Base-by-base conservation (phyloP, 2,888 invertebrate genomes). In the Calephelis perditalis region DNA sequence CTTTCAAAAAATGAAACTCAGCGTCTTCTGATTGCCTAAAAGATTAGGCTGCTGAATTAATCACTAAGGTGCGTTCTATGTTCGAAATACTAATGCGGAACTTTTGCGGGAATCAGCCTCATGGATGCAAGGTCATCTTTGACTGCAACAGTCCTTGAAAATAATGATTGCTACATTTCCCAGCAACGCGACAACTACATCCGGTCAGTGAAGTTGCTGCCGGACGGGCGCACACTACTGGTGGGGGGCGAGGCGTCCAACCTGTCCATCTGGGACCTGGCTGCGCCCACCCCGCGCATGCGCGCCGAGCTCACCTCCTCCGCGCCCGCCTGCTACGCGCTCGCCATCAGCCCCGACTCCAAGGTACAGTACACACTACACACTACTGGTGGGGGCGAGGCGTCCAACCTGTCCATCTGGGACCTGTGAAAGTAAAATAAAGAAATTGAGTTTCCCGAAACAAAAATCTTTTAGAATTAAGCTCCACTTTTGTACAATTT, bases 181-280 rank as follows among this genome's bases (percentile, higher is more conserved):
- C 85, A 95, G 94, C 98, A 98, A 94, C 92, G 97, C 59, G 98
- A 99, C 84, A 98, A 98, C 91, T 99, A 99, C 91, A 98, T 99
- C 49, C 73, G 89, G 0, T 88, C 98, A 40, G 98, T 99, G 70
- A 99, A 99, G 86, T 92, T 99, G 43, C 91, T 99, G 62, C 97
- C 97, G 0, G 99, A 99, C 82, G 98, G 98, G 0, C 92, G 98
- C 61, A 98, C 98, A 57, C 88, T 99, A 62, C 96, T 99, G 70
- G 99, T 99, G 45, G 98, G 98, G 54, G 98, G 99, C 11, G 99
- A 99, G 85, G 98, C 98, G 12, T 96, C 96, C 71, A 97, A 97
- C 78, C 92, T 99, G 56, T 97, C 97, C 68, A 97, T 99, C 73
- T 99, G 98, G 98, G 98, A 99, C 88, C 84, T 99, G 65, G 97